Percentiles rank a stretch among this genome's conserved stretches.
Conservation (phyloP, 1,140 invertebrate species). For the Hyles vespertilio region DNA sequence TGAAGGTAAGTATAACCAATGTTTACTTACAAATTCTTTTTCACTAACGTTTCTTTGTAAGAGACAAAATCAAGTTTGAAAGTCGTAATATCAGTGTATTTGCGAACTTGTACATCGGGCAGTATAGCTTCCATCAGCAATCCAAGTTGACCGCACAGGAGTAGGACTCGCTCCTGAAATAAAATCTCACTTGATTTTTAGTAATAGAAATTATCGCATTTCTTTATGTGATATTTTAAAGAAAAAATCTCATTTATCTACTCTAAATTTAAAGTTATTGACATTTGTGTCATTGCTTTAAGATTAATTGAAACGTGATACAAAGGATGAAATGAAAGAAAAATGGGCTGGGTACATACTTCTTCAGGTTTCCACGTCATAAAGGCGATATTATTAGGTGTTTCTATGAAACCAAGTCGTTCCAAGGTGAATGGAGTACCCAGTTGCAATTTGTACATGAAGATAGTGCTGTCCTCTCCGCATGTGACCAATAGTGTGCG, state of each 20-base stretch:
- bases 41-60: constrained; percentile 52
- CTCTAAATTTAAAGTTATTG: too few relatives aligned
- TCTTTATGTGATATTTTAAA: too few relatives aligned
- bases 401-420: constrained; percentile 81
- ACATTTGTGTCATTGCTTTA: too few relatives aligned
- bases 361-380: constrained; percentile 80
- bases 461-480: constrained; percentile 80
- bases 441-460: constrained; percentile 76
- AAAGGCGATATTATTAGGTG: constrained; percentile 77
- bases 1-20: not conserved
- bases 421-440: constrained; percentile 68
- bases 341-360: constrained; percentile 20
- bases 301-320: too few relatives aligned
- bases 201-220: too few relatives aligned
- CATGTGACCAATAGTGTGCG: constrained; percentile 79
- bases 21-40: constrained; percentile 60
- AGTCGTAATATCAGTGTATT: constrained; percentile 57
- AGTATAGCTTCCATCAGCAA: constrained; percentile 58
- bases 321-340: too few relatives aligned
- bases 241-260: too few relatives aligned
- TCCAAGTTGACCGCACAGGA: constrained; percentile 58
- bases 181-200: not conserved
- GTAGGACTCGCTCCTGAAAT: constrained; percentile 47
- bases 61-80: constrained; percentile 60
- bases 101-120: constrained; percentile 34